phyloP scores from a whole-genome alignment of 2,888 invertebrate species.

The Drosophila paracracens region DNA sequence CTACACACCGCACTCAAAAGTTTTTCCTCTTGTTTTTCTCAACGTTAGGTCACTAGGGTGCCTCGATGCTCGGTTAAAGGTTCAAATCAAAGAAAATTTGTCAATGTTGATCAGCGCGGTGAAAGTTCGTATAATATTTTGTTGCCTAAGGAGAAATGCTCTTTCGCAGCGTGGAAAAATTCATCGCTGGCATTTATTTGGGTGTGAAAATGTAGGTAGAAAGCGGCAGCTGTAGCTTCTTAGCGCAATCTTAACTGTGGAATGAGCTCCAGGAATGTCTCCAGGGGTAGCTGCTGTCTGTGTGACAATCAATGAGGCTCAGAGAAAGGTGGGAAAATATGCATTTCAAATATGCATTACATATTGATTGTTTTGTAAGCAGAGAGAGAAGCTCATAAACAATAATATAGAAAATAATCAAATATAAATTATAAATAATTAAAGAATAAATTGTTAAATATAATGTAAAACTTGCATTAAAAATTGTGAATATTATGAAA shows the following conservation, averaged over 20 bases:
- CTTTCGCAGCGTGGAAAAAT: slow-evolving; percentile 52
- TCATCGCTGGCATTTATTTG: slow-evolving; percentile 8
- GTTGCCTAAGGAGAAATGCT: background rate
- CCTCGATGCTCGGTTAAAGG: slow-evolving; percentile 53
- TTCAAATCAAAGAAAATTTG: slow-evolving; percentile 64
- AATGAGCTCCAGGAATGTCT: slow-evolving; percentile 15
- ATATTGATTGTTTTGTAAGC: slow-evolving; percentile 25
- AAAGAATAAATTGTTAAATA: background rate
- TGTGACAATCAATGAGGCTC: slow-evolving; percentile 31
- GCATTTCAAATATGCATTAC: slow-evolving; percentile 24
- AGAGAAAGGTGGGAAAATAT: slow-evolving; percentile 22
- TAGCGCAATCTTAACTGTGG: slow-evolving; percentile 17
- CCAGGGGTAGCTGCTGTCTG: slow-evolving; percentile 17
- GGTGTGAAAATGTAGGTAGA: slow-evolving; percentile 50
- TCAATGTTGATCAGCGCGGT: slow-evolving; percentile 58
- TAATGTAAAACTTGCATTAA: no score
- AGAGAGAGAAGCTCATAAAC: background rate
- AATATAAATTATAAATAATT: no score
- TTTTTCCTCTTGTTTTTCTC: slow-evolving; percentile 19
- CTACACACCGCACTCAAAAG: slow-evolving; percentile 54
- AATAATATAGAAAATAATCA: no score
- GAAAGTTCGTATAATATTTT: slow-evolving; percentile 60
- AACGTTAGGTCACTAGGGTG: slow-evolving; percentile 55
- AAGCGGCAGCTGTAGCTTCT: slow-evolving; percentile 54
- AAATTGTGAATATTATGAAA: no score